phyloP scores from a whole-genome alignment of 2,113 vertebrate genomes.

The Eupsittula cactorum region DNA sequence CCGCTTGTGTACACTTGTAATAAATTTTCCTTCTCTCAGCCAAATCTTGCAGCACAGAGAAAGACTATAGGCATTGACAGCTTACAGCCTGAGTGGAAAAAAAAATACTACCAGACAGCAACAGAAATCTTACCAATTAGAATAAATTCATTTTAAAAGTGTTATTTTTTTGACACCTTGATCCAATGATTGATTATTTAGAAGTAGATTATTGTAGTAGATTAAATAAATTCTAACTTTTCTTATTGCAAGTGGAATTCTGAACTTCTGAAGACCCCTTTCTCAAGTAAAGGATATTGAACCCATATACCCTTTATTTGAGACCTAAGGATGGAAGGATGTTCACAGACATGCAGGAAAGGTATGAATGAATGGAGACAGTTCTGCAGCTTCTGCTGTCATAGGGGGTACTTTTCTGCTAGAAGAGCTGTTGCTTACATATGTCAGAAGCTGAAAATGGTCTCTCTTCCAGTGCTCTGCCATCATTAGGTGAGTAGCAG shows the following conservation, averaged over 20 bases:
- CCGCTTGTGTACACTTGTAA: background rate
- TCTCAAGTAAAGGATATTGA: background rate
- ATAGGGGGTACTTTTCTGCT: background rate
- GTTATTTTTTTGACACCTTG: background rate
- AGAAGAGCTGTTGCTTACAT: background rate
- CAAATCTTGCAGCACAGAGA: background rate
- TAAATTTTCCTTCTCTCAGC: background rate
- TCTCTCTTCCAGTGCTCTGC: background rate
- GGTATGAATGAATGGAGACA: background rate
- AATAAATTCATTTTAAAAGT: background rate
- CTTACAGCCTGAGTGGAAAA: background rate
- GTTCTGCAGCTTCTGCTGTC: background rate
- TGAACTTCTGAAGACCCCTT: background rate
- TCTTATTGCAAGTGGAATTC: background rate
- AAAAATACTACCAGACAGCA: background rate
- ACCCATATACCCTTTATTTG: accelerated
- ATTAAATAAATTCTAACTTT: background rate
- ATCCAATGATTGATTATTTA: background rate
- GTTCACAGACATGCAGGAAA: background rate
- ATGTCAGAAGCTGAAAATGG: background rate
- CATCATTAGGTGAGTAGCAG: background rate
- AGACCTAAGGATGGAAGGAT: background rate
- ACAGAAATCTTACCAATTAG: background rate
- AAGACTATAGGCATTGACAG: background rate
- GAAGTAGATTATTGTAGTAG: background rate